Evolutionary conservation across 1,140 invertebrate genomes (phyloP), one percentile per base, ranked within the genome.

Genomic region (Drosophila murphyi): DNA sequence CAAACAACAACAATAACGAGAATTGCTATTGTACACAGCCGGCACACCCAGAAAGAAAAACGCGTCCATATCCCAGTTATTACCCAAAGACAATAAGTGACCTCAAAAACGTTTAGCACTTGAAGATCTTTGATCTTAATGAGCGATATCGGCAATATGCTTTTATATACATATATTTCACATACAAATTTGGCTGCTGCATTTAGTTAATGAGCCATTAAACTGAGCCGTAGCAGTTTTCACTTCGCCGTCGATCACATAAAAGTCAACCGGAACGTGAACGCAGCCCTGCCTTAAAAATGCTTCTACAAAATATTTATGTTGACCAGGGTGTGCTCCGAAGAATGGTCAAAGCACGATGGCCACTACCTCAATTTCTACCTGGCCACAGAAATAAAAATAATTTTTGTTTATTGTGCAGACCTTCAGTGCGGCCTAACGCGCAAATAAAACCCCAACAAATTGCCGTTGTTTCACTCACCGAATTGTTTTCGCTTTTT

Each of bases 61-160:
- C 37, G 51, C 61, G 41, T 75, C 32, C 73, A 35, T 47, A 67
- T 37, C 64, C 64, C 72, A 64, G 47, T 72, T 59, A 67, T 72
- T 57, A 59, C 10, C 68, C 80, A 82, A 82, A 79, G 68, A 87
- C 85, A 89, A 87, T 80, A 83, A 80, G 77, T 80, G 83, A 87
- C 83, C 83, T 69, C 83, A 87, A 88, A 87, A 87, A 83, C 85
- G 85, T 87, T 83, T 83, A 78, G 80, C 83, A 88, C 70, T 52
- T 88, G 78, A 87, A 59, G 72, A 77, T 77, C 69, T 80, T 68
- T 77, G 78, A 82, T 83, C 76, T 83, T 80, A 70, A 85, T 63
- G 77, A 32, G 28, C 32, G 81, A 83, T 83, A 83, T 80, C 63
- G 71, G 76, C 20, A 32, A 63, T 68, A 61, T 51, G 41, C 56